Base-by-base conservation (phyloP, 1,140 invertebrate species). In the Anoplophora glabripennis region DNA sequence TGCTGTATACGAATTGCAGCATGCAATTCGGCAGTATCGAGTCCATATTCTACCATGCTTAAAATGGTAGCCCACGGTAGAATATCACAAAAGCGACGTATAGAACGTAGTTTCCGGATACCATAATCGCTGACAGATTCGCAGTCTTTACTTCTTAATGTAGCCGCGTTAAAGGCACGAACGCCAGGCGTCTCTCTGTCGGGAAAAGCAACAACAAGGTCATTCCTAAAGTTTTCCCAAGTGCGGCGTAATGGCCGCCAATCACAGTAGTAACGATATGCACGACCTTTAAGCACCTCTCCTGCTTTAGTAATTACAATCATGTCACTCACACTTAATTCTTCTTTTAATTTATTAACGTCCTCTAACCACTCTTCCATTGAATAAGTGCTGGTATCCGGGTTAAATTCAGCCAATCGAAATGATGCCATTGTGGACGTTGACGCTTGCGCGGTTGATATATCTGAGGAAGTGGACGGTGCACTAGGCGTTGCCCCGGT, bases 251-350 rank as follows among this genome's bases (percentile, higher is more conserved):
- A 4, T 5, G 58, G 53, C 36, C 58, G 8, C 58, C 58, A 61
- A 34, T 61, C 36, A 37, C 36, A 37, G 38, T 36, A 61, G 18
- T 61, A 61, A 11, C 49, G 40, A 54, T 55, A 44, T 4, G 7
- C 58, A 14, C 57, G 52, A 28, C 46, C 46, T 57, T 59, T 59
- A 15, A 64, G 46, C n/a, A 58, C 57, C 36, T 64, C 44, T 15
- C 61, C 53, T 21, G 62, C 59, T 42, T 61, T 61, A 9, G 33
- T 37, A 7, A 64, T 61, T 57, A 61, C 54, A 1, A 63, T 12
- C 7, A 28, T 55, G 47, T 64, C 59, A 10, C 58, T 46, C 11
- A 61, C 54, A 14, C 38, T 14, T 10, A 47, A 34, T 36, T 61
- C 42, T 33, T 46, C 34, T 33, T 64, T 61, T 11, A 64, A 35